Base-by-base conservation (phyloP, 2,113 vertebrate species). In the Poicephalus gulielmi region DNA sequence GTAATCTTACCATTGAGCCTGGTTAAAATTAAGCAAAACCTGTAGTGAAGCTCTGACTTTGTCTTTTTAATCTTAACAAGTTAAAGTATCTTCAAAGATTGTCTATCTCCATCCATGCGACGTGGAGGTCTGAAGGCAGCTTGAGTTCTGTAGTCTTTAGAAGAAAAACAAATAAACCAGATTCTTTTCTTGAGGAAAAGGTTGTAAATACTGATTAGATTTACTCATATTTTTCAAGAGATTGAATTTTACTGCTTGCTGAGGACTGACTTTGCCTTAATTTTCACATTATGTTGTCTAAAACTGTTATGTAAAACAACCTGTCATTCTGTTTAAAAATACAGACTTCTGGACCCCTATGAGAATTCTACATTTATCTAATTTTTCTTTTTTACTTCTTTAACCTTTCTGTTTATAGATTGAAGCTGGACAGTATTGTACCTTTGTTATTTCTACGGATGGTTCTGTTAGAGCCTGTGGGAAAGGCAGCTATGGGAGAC, bases 371-470 rank as follows among this genome's bases (percentile, higher is more conserved):
- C 33, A 33, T 80, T 70, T 82, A 14, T 69, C 39, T 79, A 8
- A 83, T 63, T 60, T 68, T 76, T 75, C 47, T 50, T 83, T 86
- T 90, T 74, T 39, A n/a, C 30, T 90, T 2, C 83, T 87, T n/a
- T 47, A 66, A 43, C 43, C 37, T 95, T 71, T 96, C 92, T 79
- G 24, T 83, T 90, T 90, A 31, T 66, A 99, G 98, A 99, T 99
- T 95, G 98, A 99, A 98, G 98, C 98, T 94, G 98, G 98, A 86
- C 98, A 99, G 19, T 99, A 99, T 80, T 99, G 98, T 91, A 99
- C 98, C 27, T 99, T 99, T 91, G 98, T 99, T 43, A 99, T 99
- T 96, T 98, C 98, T 62, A 98, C 98, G 2, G 98, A 99, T 96
- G 98, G 98, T 62, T 99, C 98, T 53, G 98, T 99, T 44, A 98